phyloP scores from a whole-genome alignment of 2,888 invertebrate genomes.

The Caenorhabditis afra region DNA sequence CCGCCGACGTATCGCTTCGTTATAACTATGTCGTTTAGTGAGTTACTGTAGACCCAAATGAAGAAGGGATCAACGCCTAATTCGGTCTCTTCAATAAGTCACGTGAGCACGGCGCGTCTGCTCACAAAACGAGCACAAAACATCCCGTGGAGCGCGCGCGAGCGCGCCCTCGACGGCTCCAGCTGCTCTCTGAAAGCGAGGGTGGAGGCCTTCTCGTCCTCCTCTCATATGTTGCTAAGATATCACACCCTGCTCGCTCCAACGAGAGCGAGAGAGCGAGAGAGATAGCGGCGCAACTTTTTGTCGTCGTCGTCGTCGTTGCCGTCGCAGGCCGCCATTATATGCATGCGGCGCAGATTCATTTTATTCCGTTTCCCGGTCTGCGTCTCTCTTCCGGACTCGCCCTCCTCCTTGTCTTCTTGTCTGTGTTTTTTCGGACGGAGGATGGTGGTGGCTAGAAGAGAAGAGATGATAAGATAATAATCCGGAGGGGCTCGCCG shows the following conservation, averaged over 20 bases:
- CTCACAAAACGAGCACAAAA: constrained; percentile 11
- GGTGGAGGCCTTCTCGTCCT: constrained; percentile 16
- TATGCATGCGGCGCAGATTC: constrained; percentile 29
- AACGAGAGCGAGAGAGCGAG: neutral
- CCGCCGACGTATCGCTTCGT: too few species aligned
- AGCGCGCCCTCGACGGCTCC: constrained; percentile 8
- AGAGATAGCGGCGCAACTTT: constrained; percentile 18
- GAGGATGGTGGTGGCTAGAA: constrained; percentile 10
- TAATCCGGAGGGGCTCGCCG: constrained; percentile 4
- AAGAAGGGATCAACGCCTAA: too few species aligned
- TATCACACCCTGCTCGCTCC: constrained; percentile 26
- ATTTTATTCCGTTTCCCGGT: constrained; percentile 16
- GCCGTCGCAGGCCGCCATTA: too few species aligned
- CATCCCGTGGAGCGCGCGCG: too few species aligned
- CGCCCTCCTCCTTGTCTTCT: neutral
- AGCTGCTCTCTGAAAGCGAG: constrained; percentile 43
- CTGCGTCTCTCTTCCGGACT: constrained; percentile 53
- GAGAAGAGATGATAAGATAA: constrained; percentile 10
- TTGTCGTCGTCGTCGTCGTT: constrained; percentile 21
- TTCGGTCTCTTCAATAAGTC: constrained; percentile 7
- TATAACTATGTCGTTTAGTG: too few species aligned
- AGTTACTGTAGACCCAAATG: neutral
- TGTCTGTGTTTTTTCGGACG: constrained; percentile 3
- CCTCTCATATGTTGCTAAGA: constrained; percentile 45
- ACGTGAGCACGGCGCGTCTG: constrained; percentile 8